Percentiles rank a stretch among this genome's conserved stretches.
Conservation (phyloP, 2,113 vertebrate genomes). For the Vireo altiloquus region DNA sequence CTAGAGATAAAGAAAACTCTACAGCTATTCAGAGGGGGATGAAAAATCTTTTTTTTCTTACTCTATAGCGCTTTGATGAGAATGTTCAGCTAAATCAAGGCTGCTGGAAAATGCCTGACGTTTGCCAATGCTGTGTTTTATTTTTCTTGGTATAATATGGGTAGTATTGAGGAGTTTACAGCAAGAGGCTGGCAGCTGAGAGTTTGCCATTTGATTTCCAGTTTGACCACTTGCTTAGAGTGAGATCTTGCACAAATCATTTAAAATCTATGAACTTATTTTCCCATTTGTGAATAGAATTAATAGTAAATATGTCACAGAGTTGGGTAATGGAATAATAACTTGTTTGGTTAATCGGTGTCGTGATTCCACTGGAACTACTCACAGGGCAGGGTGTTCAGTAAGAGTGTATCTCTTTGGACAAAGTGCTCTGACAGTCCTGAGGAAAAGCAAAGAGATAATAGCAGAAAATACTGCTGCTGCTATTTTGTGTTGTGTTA, state of each 20-base stretch:
- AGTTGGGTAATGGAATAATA: neutral
- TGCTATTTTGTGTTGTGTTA: neutral
- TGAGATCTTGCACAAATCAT: neutral
- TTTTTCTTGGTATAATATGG: neutral
- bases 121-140: neutral
- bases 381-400: neutral
- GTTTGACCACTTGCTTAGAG: neutral
- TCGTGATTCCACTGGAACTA: neutral
- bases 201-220: neutral
- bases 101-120: neutral
- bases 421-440: neutral
- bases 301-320: neutral
- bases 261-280: neutral
- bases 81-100: neutral
- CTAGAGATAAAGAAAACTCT: neutral
- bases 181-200: neutral
- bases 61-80: neutral
- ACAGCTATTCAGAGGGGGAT: neutral
- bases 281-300: neutral
- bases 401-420: neutral
- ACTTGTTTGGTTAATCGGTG: neutral
- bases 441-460: neutral
- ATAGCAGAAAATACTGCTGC: neutral
- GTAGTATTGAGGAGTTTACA: neutral
- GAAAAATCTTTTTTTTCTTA: neutral